Base-by-base conservation (phyloP, 2,888 invertebrate species). In the Plebejus anna region DNA sequence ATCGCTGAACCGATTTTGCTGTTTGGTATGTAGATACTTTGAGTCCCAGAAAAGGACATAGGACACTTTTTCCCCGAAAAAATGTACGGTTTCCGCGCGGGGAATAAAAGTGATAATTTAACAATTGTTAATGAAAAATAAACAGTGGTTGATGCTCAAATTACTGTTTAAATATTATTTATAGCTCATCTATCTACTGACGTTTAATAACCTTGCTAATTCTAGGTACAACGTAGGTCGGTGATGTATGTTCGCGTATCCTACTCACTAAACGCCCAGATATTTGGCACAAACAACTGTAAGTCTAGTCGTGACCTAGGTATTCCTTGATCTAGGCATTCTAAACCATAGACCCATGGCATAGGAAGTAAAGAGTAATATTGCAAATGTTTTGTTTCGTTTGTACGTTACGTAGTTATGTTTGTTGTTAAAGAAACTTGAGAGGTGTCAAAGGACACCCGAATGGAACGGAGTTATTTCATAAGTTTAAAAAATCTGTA, bases 241-340 rank as follows among this genome's bases (percentile, higher is more conserved):
- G 66, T 66, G 66, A 66, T 66, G 32, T 66, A 66, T 66, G 66
- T 13, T 66, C 66, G 13, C 66, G 66, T 32, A 66, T 13, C 32
- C 66, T 66, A 66, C 66, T 66, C 66, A 66, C 66, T 32, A 66
- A 36, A 66, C 66, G 66, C 32, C 66, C 36, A 36, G 66, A 36
- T 36, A 66, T 36, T 66, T 66, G 66, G 66, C 66, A 66, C 66
- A 5, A 32, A 66, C 66, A 32, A 66, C 13, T 36, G 32, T 32
- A 4, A 32, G 66, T 66, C 61, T 9, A 28, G 9, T 61, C 61
- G 61, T 61, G 61, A 36, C 66, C 32, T 66, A 32, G 13, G 66
- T 32, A 32, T 32, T 66, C 32, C 13, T 16, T 3, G 11, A 66
- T 66, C 32, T 32, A 66, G 28, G 11, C 11, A 11, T 28, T 66